These are phyloP conservation scores for Lethocerus indicus DNA, from an alignment of 1,140 invertebrate genomes.

Conservation along the genomic window DNA sequence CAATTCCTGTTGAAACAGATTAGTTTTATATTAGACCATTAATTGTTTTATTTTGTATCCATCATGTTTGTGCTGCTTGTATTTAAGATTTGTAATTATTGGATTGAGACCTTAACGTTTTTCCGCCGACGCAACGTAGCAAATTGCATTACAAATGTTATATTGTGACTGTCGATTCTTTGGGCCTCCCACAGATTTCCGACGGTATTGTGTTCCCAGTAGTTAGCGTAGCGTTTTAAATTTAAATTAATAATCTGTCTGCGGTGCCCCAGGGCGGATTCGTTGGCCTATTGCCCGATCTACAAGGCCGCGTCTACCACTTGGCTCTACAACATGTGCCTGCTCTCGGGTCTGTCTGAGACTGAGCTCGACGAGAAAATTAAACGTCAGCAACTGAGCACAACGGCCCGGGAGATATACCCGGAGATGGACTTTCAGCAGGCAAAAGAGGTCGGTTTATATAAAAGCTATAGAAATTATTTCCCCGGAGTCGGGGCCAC, in stretches of 20 bases:
- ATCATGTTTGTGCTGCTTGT: too few species aligned
- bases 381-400: slow-evolving; percentile 27
- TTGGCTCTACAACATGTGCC: slow-evolving; percentile 32
- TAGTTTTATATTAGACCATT: too few species aligned
- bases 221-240: neutral
- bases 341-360: slow-evolving; percentile 23
- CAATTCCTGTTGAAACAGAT: too few species aligned
- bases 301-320: slow-evolving; percentile 35
- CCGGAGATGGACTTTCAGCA: slow-evolving; percentile 28
- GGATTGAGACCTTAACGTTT: neutral
- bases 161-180: neutral
- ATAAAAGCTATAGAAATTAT: too few species aligned
- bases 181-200: neutral
- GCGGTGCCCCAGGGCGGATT: slow-evolving; percentile 24
- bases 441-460: slow-evolving; percentile 22
- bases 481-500: too few species aligned
- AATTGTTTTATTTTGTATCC: too few species aligned
- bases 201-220: neutral
- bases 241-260: neutral
- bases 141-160: neutral
- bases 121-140: neutral
- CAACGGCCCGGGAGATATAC: slow-evolving; percentile 26
- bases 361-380: slow-evolving; percentile 22
- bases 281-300: slow-evolving; percentile 34
- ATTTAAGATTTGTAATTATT: too few species aligned